Base-by-base conservation (phyloP, 2,888 invertebrate species). In the Drosophila multiciliata region DNA sequence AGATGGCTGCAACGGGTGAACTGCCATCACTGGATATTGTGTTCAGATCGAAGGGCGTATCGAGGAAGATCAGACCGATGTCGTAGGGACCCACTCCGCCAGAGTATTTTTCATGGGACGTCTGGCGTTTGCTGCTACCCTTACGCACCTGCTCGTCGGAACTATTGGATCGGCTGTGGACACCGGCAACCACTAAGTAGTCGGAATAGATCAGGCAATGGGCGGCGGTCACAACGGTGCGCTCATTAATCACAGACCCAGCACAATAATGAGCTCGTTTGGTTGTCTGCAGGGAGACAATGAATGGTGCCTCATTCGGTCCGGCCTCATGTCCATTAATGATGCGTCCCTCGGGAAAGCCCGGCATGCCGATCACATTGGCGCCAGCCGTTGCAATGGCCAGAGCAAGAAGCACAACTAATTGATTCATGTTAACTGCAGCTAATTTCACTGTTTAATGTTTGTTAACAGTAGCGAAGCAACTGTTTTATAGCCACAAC, bases 81-180 rank as follows among this genome's bases (percentile, higher is more conserved):
- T 95, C 95, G 73, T 95, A 92, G 72, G 93, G 93, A 3, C 92
- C 93, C 45, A 93, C 92, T 3, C 91, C 91, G 29, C 93, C 93
- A 52, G 35, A 40, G 70, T 91, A 93, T 0, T 74, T 49, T 45
- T 89, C 90, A 66, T 94, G 93, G 2, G 91, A 71, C 3, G 91
- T 66, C 29, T 85, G 73, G 1, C 75, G 72, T 0, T 48, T 45
- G 8, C 54, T 82, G 63, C 70, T 74, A 2, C 91, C 91, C 0
- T 64, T 2, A 3, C 90, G 87, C 12, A 80, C 50, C 76, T 92
- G 92, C 0, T 80, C 81, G 7, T 74, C 66, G 0, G 80, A 50
- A 15, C 78, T 75, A 29, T 87, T 67, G 8, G 67, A 69, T 15
- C 93, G 80, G 29, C 83, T 72, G 78, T 93, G 92, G 12, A 92